Conservation (phyloP, 2,888 invertebrate species). For the Mayetiola destructor region DNA sequence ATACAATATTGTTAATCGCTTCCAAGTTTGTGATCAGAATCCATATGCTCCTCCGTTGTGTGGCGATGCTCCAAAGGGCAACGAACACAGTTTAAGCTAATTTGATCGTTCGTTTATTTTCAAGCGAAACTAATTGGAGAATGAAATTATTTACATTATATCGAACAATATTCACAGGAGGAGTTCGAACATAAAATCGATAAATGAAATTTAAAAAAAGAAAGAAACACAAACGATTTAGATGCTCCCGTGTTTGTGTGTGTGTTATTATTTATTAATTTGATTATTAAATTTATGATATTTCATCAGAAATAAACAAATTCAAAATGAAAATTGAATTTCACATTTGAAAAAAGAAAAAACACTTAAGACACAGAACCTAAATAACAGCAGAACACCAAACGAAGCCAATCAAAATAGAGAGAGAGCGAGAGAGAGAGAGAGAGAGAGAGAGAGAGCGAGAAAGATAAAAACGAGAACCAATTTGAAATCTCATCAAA, state of each 20-base stretch:
- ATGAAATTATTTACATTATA: neutral
- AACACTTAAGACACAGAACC: neutral
- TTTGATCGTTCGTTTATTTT: no score
- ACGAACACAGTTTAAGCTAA: no score
- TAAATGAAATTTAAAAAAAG: neutral
- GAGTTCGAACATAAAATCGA: conserved; percentile 6
- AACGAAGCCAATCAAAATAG: neutral
- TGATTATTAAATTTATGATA: neutral
- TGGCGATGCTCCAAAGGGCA: no score
- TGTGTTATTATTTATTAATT: neutral
- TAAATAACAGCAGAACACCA: neutral
- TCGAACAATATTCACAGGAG: neutral
- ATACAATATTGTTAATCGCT: no score
- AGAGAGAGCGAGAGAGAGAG: neutral
- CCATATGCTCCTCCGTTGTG: no score
- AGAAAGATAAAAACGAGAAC: neutral
- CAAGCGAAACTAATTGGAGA: no score
- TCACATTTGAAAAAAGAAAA: neutral
- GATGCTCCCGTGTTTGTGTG: conserved; percentile 4
- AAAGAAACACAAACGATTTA: no score
- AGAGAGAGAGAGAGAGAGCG: neutral
- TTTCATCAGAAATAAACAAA: neutral
- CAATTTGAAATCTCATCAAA: neutral
- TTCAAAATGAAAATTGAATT: no score
- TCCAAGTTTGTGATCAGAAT: no score